Percentiles rank a stretch among this genome's conserved stretches.
phyloP scores from a whole-genome alignment of 1,140 invertebrate species.

The Drosophila saltans region DNA sequence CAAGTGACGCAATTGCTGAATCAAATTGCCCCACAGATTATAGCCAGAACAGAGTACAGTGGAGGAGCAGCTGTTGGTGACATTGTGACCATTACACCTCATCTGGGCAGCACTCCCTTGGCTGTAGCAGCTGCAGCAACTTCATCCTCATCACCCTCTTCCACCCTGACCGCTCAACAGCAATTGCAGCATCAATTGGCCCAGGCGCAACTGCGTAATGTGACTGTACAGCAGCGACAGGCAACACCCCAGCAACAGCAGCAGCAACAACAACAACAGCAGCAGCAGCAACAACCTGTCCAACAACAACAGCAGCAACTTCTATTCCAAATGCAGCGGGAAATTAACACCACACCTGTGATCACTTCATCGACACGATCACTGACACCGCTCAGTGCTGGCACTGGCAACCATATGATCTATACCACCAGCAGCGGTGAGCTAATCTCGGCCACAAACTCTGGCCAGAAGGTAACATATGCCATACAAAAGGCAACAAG shows the following conservation, averaged over 20 bases:
- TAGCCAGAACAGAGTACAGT: slow-evolving; percentile 59
- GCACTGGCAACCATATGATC: slow-evolving; percentile 73
- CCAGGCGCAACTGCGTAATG: slow-evolving; percentile 75
- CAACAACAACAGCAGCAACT: slow-evolving; percentile 59
- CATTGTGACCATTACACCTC: slow-evolving; percentile 73
- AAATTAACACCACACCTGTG: slow-evolving; percentile 43
- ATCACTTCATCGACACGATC: slow-evolving; percentile 62
- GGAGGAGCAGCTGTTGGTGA: slow-evolving; percentile 69
- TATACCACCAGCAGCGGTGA: slow-evolving; percentile 75
- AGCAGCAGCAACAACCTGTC: slow-evolving; percentile 44
- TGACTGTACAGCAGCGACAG: slow-evolving; percentile 73
- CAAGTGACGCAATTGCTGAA: slow-evolving; percentile 65
- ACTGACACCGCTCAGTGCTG: slow-evolving; percentile 67
- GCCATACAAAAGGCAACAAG: slow-evolving; percentile 62
- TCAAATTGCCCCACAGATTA: slow-evolving; percentile 66
- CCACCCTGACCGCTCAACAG: slow-evolving; percentile 63
- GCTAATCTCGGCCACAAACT: slow-evolving; percentile 56
- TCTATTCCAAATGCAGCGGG: slow-evolving; percentile 75
- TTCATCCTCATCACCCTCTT: background rate
- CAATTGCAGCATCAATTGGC: slow-evolving; percentile 72
- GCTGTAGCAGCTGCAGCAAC: background rate
- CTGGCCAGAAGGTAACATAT: slow-evolving; percentile 71
- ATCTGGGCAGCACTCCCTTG: slow-evolving; percentile 61
- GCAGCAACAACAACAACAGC: slow-evolving; percentile 53
- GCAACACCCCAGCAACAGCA: slow-evolving; percentile 63